Conservation (phyloP, 1,140 invertebrate species). For the Saccostrea cuccullata region DNA sequence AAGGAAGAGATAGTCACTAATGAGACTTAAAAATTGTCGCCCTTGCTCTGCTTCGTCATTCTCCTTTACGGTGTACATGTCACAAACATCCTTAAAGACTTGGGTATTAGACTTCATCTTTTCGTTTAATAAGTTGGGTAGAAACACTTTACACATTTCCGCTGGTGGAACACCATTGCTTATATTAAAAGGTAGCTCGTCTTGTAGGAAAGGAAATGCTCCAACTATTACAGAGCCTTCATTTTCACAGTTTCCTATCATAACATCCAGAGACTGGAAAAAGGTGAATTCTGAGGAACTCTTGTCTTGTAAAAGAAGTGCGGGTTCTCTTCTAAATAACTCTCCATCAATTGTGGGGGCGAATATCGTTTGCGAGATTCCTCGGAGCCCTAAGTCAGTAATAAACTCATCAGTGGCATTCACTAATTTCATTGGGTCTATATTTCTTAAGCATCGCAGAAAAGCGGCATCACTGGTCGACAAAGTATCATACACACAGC, state of each 20-base stretch:
- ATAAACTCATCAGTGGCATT: background rate
- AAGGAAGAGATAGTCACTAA: slow-evolving; percentile 56
- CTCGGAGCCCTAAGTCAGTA: too few species aligned
- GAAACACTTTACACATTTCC: background rate
- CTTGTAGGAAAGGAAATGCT: background rate
- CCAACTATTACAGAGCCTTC: slow-evolving; percentile 54
- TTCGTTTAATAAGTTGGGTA: slow-evolving; percentile 47
- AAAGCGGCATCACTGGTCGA: background rate
- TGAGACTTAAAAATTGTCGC: slow-evolving; percentile 48
- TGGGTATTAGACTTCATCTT: slow-evolving; percentile 35
- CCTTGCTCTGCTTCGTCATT: slow-evolving; percentile 38
- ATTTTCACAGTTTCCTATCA: slow-evolving; percentile 51
- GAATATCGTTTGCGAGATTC: background rate
- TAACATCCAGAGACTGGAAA: slow-evolving; percentile 52
- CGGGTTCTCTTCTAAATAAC: background rate
- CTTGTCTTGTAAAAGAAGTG: background rate
- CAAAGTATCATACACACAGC: background rate
- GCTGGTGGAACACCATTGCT: background rate
- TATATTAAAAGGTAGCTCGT: background rate
- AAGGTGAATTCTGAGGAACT: background rate
- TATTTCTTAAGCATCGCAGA: slow-evolving; percentile 20
- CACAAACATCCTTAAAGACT: slow-evolving; percentile 47
- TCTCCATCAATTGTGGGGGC: slow-evolving; percentile 46
- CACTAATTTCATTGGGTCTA: slow-evolving; percentile 6
- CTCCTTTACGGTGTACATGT: slow-evolving; percentile 40